phyloP scores from a whole-genome alignment of 30 jellyfish, hydroid and myxozoan genomes.

The Aurelia aurita region DNA sequence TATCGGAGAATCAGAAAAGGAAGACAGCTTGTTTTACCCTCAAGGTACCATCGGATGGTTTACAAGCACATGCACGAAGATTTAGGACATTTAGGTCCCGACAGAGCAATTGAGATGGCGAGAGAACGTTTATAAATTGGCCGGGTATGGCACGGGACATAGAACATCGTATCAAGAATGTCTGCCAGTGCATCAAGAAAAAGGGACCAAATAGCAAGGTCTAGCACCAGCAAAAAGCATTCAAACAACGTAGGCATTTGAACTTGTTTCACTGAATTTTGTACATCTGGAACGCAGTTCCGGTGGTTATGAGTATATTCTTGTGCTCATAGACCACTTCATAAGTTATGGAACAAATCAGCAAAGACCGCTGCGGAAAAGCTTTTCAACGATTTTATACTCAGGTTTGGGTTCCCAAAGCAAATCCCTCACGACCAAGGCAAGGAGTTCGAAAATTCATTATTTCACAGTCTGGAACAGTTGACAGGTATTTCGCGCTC shows the following conservation, averaged over 20 bases:
- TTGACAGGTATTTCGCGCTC: conserved; percentile 21
- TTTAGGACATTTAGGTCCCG: conserved; percentile 50
- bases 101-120: not conserved
- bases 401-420: conserved; percentile 56
- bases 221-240: conserved; percentile 42
- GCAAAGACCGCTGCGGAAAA: conserved; percentile 70
- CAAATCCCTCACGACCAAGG: conserved; percentile 65
- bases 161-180: conserved; percentile 6
- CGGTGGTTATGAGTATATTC: conserved; percentile 59
- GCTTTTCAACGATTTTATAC: conserved; percentile 46
- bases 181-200: conserved; percentile 31
- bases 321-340: conserved; percentile 31
- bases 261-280: conserved; percentile 23
- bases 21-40: not conserved
- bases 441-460: conserved; percentile 51
- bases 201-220: conserved; percentile 6
- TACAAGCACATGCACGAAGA: conserved; percentile 26
- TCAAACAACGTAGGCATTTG: conserved; percentile 25
- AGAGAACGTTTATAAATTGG: not conserved
- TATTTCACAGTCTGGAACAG: conserved; percentile 35
- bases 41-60: not conserved
- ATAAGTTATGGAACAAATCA: conserved; percentile 33
- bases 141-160: conserved; percentile 32
- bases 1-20: not conserved
- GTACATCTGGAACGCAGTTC: conserved; percentile 45